Evolutionary conservation across 1,140 invertebrate genomes (phyloP).

Genomic region (Heliconius melpomene): DNA sequence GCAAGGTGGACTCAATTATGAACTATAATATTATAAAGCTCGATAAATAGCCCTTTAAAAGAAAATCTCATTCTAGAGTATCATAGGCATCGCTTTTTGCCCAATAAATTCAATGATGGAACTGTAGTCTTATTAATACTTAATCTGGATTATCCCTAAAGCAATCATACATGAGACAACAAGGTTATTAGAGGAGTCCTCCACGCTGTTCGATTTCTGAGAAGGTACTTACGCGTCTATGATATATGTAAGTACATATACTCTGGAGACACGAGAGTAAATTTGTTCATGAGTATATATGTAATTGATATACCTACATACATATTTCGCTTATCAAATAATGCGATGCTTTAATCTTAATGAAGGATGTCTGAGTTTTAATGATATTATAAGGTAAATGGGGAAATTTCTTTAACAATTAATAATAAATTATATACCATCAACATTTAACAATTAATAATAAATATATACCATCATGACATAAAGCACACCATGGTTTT

Average conservation of each 20-base stretch:
- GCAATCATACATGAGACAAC: constrained; percentile 59
- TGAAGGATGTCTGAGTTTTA: background rate
- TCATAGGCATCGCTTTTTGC: background rate
- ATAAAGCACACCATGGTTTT: too few relatives aligned
- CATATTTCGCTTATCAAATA: background rate
- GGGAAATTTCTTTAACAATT: background rate
- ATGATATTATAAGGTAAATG: background rate
- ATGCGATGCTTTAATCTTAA: background rate
- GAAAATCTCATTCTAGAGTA: background rate
- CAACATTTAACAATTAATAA: background rate
- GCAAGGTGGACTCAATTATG: too few relatives aligned
- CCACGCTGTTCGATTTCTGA: constrained; percentile 37
- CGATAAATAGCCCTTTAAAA: background rate
- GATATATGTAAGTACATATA: constrained; percentile 1
- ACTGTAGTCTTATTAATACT: constrained; percentile 48
- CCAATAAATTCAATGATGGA: constrained; percentile 17
- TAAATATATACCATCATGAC: too few relatives aligned
- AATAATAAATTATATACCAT: too few relatives aligned
- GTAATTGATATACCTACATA: background rate
- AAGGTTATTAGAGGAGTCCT: constrained; percentile 52
- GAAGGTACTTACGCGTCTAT: constrained; percentile 17
- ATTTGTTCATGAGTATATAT: background rate
- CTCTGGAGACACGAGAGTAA: background rate
- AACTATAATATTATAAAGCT: too few relatives aligned
- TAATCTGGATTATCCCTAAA: constrained; percentile 66